Evolutionary conservation across 2,888 invertebrate species (phyloP), one percentile per base, ranked within the genome.

Genomic region (Macrophya annulata): DNA sequence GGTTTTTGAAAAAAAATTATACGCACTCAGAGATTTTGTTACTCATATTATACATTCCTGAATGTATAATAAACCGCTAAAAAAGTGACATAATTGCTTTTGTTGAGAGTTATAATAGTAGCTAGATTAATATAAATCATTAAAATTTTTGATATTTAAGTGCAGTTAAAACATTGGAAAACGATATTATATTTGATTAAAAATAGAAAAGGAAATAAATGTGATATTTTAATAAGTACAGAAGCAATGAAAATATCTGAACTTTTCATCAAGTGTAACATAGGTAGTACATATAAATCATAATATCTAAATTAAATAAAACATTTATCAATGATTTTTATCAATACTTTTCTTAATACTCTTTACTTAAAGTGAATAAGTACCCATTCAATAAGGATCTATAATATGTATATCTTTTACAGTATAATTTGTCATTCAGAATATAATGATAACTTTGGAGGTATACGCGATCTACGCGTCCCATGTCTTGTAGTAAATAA

Each of bases 401-500:
- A 62, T 71, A 51, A 83, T 68, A 62, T 79, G 55, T 51, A 77
- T 81, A 48, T 68, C 17, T 48, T 83, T 68, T 68, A 83, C 48
- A 68, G 37, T 48, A 48, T 37, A 68, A 83, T 83, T 82, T 83
- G 31, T 83, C 37, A 71, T 48, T 83, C 65, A 83, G 48, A 68
- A 68, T 48, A 83, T 68, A 83, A 83, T 48, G 81, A 83, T 45
- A 71, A 83, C 51, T 83, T 83, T 83, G n/a, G 17, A 82, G 82
- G 55, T 82, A 79, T 79, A 85, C 71, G 71, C 85, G 85, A 85
- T 85, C 85, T 40, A 85, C 85, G 81, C 85, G 71, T 82, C 43
- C 79, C 71, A 51, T 83, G 68, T 71, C 82, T 31, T 71, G 81
- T 85, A 43, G 48, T 85, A 71, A 45, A 82, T 85, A 85, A 48